phyloP scores from a whole-genome alignment of 2,888 invertebrate genomes.

The Cephus spinipes region DNA sequence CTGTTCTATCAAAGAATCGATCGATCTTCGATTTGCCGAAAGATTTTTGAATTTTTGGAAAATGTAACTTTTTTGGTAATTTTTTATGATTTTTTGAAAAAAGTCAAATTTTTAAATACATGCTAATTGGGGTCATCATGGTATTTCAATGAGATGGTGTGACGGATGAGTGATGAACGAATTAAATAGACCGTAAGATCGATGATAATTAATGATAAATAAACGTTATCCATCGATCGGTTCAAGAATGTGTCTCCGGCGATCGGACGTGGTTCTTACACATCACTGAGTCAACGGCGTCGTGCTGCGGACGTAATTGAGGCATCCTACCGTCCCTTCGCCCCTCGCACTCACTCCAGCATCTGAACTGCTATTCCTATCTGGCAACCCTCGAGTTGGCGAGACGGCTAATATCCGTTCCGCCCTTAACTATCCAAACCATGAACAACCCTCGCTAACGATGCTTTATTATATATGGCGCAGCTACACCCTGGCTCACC shows the following conservation, averaged over 20 bases:
- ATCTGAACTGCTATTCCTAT: slow-evolving; percentile 27
- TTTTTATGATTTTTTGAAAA: too few relatives aligned
- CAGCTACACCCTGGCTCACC: too few relatives aligned
- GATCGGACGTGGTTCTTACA: slow-evolving; percentile 12
- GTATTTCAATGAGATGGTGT: too few relatives aligned
- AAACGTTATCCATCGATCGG: slow-evolving; percentile 22
- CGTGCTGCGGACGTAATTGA: slow-evolving; percentile 1
- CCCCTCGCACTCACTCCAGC: background rate
- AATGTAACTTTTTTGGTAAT: too few relatives aligned
- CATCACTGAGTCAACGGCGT: background rate
- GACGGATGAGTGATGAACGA: too few relatives aligned
- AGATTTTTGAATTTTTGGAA: too few relatives aligned
- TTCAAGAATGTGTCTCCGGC: slow-evolving; percentile 8
- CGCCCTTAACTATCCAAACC: background rate
- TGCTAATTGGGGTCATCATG: too few relatives aligned
- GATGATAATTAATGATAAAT: slow-evolving; percentile 7
- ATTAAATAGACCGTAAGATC: too few relatives aligned
- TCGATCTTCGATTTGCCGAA: too few relatives aligned
- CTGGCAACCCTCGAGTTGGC: slow-evolving; percentile 37
- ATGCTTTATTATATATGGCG: background rate
- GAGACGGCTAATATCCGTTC: slow-evolving; percentile 44
- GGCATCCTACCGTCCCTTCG: slow-evolving; percentile 1
- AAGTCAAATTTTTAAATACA: too few relatives aligned
- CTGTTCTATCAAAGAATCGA: too few relatives aligned
- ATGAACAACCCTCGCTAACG: slow-evolving; percentile 1